Percentiles rank a stretch among this genome's conserved stretches.
These are phyloP conservation scores for Vanessa cardui DNA, from an alignment of 2,888 invertebrate genomes.

Conservation along the genomic window DNA sequence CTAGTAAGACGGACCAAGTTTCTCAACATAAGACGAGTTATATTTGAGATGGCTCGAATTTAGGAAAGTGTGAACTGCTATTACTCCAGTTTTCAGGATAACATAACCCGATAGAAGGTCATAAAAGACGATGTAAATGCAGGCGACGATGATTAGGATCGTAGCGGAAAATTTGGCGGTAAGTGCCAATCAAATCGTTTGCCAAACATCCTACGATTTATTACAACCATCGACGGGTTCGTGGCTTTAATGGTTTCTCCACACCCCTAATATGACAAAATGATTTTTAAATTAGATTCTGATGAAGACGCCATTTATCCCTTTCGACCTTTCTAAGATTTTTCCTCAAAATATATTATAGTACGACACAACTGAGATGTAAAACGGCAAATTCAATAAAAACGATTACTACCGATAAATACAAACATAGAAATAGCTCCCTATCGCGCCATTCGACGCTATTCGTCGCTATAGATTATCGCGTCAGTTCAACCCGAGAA, in stretches of 20 bases:
- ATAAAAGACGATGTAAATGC: slow-evolving; percentile 19
- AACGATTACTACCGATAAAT: too few relatives aligned
- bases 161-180: slow-evolving; percentile 33
- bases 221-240: slow-evolving; percentile 34
- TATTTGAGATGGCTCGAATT: too few relatives aligned
- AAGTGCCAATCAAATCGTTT: slow-evolving; percentile 37
- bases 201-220: slow-evolving; percentile 32
- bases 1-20: too few relatives aligned
- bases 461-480: too few relatives aligned
- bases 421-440: too few relatives aligned
- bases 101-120: neutral
- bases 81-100: neutral
- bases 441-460: too few relatives aligned
- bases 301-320: slow-evolving; percentile 30
- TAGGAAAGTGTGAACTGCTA: neutral
- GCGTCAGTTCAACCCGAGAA: too few relatives aligned
- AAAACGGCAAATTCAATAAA: too few relatives aligned
- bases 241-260: slow-evolving; percentile 38
- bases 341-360: slow-evolving; percentile 7
- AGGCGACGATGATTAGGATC: slow-evolving; percentile 16
- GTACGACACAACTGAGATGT: too few relatives aligned
- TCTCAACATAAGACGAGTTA: too few relatives aligned
- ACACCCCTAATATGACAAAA: slow-evolving; percentile 35
- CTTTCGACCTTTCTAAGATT: slow-evolving; percentile 25
- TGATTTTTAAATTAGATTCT: slow-evolving; percentile 42